These are phyloP conservation scores for Thryonomys swinderianus DNA, from an alignment of 2,113 vertebrate species.

Conservation along the genomic window DNA sequence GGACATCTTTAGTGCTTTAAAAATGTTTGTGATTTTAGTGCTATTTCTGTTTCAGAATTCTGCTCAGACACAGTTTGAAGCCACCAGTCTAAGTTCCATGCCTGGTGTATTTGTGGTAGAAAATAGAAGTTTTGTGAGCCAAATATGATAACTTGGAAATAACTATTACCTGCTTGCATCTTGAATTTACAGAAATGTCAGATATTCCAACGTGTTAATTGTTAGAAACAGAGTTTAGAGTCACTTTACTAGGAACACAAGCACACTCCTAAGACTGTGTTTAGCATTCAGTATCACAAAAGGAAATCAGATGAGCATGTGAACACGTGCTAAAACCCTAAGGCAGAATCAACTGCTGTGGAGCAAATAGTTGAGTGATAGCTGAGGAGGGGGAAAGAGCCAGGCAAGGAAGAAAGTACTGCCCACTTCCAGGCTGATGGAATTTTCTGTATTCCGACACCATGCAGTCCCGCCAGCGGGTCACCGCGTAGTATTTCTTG, in stretches of 20 bases:
- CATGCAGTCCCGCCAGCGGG: background rate
- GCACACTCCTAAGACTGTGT: background rate
- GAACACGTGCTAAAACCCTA: background rate
- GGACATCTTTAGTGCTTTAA: slow-evolving; percentile 7
- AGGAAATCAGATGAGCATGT: background rate
- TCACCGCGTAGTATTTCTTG: background rate
- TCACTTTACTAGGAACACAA: slow-evolving; percentile 10
- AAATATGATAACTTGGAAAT: slow-evolving; percentile 38
- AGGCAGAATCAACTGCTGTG: background rate
- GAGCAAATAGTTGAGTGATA: background rate
- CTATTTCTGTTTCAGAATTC: slow-evolving; percentile 59
- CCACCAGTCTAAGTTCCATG: slow-evolving; percentile 8
- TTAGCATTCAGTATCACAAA: background rate
- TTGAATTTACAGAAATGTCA: slow-evolving; percentile 33
- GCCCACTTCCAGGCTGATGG: background rate
- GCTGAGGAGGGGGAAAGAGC: background rate
- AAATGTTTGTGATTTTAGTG: slow-evolving; percentile 59
- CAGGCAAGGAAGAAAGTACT: rapidly evolving
- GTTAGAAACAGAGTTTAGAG: slow-evolving; percentile 39
- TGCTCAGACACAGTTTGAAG: slow-evolving; percentile 68
- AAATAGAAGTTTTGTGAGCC: slow-evolving; percentile 63
- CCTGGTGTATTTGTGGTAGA: slow-evolving; percentile 31
- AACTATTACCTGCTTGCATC: slow-evolving; percentile 34
- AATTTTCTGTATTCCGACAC: background rate
- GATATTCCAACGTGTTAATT: slow-evolving; percentile 40